These are phyloP conservation scores for Murina feae DNA, from an alignment of 2,113 vertebrate species.

Conservation along the genomic window DNA sequence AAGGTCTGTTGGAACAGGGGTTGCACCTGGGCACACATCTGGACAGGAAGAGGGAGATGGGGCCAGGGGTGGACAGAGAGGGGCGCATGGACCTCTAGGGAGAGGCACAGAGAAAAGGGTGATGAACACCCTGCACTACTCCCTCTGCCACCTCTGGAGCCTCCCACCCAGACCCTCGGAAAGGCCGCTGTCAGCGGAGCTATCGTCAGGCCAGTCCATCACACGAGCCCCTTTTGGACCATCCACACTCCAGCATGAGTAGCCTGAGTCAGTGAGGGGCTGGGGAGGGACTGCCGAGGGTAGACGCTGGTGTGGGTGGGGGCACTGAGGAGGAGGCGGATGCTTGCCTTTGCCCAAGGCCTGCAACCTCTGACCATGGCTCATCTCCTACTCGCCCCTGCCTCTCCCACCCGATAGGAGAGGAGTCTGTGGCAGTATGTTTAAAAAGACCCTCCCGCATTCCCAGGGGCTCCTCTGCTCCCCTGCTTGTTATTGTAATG, in stretches of 20 bases:
- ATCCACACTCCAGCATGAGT: neutral
- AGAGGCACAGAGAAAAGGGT: neutral
- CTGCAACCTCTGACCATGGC: neutral
- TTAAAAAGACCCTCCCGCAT: slow-evolving; percentile 27
- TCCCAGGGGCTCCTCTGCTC: neutral
- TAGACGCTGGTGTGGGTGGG: too few relatives aligned
- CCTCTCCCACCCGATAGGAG: neutral
- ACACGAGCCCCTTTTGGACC: neutral
- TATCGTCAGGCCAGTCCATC: neutral
- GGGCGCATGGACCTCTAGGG: neutral
- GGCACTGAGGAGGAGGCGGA: neutral
- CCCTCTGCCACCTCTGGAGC: neutral
- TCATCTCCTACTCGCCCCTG: neutral
- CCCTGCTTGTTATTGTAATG: slow-evolving; percentile 47
- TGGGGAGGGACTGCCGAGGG: too few relatives aligned
- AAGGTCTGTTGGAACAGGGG: neutral
- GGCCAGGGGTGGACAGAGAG: too few relatives aligned
- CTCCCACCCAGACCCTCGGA: neutral
- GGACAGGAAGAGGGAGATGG: neutral
- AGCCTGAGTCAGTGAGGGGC: neutral
- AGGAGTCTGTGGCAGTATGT: neutral
- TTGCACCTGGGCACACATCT: neutral
- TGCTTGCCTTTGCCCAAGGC: neutral
- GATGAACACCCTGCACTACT: neutral
- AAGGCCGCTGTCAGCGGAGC: neutral